Percentiles rank a stretch among this genome's conserved stretches.
These are phyloP conservation scores for Gobiocypris rarus DNA, from an alignment of 2,113 vertebrate species.

Conservation along the genomic window DNA sequence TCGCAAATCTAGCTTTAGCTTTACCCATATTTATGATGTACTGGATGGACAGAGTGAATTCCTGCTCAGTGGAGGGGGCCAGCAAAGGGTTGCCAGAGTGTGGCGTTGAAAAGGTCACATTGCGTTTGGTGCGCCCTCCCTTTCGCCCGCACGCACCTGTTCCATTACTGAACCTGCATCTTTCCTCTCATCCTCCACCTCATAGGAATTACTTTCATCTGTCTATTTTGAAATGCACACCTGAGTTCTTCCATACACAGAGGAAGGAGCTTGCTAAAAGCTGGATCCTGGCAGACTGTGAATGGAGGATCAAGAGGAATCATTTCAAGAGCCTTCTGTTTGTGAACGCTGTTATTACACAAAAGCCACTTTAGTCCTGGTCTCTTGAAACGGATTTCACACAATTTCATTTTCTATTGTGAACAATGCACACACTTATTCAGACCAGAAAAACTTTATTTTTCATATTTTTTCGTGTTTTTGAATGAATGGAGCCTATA, in stretches of 20 bases:
- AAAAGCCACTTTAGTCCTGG: background rate
- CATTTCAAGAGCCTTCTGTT: constrained; percentile 6
- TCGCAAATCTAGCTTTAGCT: background rate
- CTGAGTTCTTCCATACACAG: constrained; percentile 43
- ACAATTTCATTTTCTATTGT: background rate
- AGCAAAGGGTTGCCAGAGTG: constrained; percentile 39
- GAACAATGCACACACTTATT: constrained; percentile 4
- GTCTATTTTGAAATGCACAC: constrained; percentile 39
- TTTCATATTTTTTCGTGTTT: background rate
- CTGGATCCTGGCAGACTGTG: background rate
- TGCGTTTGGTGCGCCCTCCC: constrained; percentile 28
- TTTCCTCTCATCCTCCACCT: constrained; percentile 23
- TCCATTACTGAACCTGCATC: constrained; percentile 51
- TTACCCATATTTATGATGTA: background rate
- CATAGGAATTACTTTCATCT: constrained; percentile 54
- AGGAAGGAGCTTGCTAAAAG: constrained; percentile 19
- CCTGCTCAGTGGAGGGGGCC: background rate
- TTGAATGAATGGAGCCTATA: background rate
- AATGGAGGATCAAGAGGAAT: constrained; percentile 6
- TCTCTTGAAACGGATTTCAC: background rate
- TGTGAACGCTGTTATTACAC: constrained; percentile 11
- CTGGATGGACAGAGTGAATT: background rate
- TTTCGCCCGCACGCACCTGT: constrained; percentile 38
- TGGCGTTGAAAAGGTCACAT: constrained; percentile 46
- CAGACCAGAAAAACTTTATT: background rate